These are phyloP conservation scores for Capromys pilorides DNA, from an alignment of 2,797 vertebrate species.

Conservation along the genomic window DNA sequence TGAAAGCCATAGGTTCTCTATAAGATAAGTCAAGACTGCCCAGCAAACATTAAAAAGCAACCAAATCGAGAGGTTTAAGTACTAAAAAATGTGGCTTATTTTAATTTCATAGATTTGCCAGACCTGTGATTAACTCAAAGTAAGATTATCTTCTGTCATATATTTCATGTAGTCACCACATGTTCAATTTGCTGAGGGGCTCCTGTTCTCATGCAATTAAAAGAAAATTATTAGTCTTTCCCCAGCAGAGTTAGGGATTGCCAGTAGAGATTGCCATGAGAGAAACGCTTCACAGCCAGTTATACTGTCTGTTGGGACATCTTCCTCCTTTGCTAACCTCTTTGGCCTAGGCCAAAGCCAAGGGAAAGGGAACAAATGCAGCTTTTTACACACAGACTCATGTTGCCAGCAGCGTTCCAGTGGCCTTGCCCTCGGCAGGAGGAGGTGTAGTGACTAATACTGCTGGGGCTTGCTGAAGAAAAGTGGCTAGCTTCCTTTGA, in stretches of 20 bases:
- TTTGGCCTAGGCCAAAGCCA: conserved; percentile 27
- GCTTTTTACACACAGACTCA: conserved; percentile 56
- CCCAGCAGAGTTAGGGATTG: conserved; percentile 49
- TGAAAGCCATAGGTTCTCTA: conserved; percentile 27
- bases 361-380: conserved; percentile 28
- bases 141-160: conserved; percentile 11
- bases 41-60: conserved; percentile 58
- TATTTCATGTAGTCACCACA: conserved; percentile 54
- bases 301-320: neutral
- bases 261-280: conserved; percentile 17
- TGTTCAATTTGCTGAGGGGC: conserved; percentile 63
- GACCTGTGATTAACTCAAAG: conserved; percentile 63
- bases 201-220: conserved; percentile 68
- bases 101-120: conserved; percentile 54
- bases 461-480: conserved; percentile 76
- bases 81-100: conserved; percentile 35
- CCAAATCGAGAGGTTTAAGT: conserved; percentile 52
- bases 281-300: conserved; percentile 45
- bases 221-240: conserved; percentile 68
- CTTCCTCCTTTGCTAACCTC: neutral
- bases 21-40: conserved; percentile 43
- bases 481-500: conserved; percentile 80
- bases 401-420: conserved; percentile 62
- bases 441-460: conserved; percentile 70
- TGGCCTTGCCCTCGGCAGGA: conserved; percentile 77